Base-by-base conservation (phyloP, 2,113 vertebrate species). In the Campylomormyrus tamandua region DNA sequence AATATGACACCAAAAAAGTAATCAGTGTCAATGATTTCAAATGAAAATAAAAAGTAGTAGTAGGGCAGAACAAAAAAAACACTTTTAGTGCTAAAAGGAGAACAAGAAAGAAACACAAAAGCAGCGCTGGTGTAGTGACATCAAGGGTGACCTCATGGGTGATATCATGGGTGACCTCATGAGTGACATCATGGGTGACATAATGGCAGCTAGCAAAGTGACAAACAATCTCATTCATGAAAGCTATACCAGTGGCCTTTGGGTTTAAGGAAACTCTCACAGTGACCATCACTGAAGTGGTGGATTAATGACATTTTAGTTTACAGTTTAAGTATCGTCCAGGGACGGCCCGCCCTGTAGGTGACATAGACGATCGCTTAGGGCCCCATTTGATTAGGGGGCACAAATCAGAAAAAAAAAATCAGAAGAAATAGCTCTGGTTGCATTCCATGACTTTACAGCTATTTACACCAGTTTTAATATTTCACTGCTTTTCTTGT, bases 21-120 rank as follows among this genome's bases (percentile, higher is more conserved):
- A 53, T 89, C 48, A 80, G 88, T 80, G 77, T 89, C 70, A 52
- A 80, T 83, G 49, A 89, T 89, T 89, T 52, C 48, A 50, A 89
- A 48, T 50, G 88, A 53, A 83, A 89, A 80, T 1, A 89, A 53
- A 8, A 39, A 77, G 3, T 6, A 31, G 49, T 66, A 39, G 27
- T 39, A 52, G 15, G 88, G 24, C 8, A 8, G n/a, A 66, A 66
- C n/a, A 27, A 19, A 70, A 62, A 56, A 74, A 46, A 46, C 15
- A n/a, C 45, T 84, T 52, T 49, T 52, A 50, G n/a, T 49, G 15
- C 27, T n/a, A 62, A 62, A 46, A 58, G 58, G n/a, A n/a, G 39
- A 62, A 58, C 45, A 62, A 49, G 46, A 49, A 13, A 66, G 74
- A 66, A 66, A n/a, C 58, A n/a, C 58, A n/a, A 66, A 66, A 66